A percentile compares a stretch with the other conserved stretches of the same genome.
Evolutionary conservation across 2,888 invertebrate genomes (phyloP).

Genomic region (Acanthosepion lycidas): DNA sequence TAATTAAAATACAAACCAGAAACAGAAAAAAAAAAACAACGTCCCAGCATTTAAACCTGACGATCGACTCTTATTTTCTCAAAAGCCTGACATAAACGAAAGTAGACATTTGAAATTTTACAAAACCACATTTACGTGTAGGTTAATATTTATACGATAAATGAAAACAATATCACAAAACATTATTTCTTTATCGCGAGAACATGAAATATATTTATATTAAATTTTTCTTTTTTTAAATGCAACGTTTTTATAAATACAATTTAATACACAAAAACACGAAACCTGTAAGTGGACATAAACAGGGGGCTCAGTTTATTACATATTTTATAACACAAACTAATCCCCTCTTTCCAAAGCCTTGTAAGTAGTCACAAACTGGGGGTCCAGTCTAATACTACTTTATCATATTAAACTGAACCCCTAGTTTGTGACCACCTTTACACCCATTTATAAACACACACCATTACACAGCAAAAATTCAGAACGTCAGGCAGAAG

Average conservation of each 20-base stretch:
- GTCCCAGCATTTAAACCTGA: neutral
- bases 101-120: neutral
- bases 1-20: neutral
- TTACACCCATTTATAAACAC: neutral
- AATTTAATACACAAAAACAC: neutral
- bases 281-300: neutral
- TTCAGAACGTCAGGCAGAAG: neutral
- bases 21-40: neutral
- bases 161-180: neutral
- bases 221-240: neutral
- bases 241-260: neutral
- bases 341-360: neutral
- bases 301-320: neutral
- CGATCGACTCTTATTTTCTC: neutral
- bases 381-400: neutral
- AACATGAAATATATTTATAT: neutral
- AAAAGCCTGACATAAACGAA: neutral
- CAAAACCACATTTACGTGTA: neutral
- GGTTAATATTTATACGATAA: neutral
- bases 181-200: neutral
- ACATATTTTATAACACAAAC: neutral
- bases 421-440: neutral
- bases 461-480: slow-evolving; percentile 33
- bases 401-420: neutral
- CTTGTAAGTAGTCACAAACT: neutral